phyloP scores from a whole-genome alignment of 2,888 invertebrate genomes.

The Lydus trimaculatus region DNA sequence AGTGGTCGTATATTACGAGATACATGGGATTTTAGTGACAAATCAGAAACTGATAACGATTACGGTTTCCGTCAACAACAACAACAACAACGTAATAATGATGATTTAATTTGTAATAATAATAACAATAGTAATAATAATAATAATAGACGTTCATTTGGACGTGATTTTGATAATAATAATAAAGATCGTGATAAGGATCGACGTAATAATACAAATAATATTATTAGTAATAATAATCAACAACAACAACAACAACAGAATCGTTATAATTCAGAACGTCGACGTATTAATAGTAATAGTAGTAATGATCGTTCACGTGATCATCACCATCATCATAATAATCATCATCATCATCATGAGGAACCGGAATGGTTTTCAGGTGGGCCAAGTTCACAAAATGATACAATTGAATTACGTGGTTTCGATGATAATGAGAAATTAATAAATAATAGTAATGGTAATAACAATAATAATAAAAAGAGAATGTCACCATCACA shows the following conservation, averaged over 20 bases:
- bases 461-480: slow-evolving; percentile 37
- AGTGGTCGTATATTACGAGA: slow-evolving; percentile 80
- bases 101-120: too few species aligned
- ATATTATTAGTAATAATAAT: slow-evolving; percentile 46
- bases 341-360: slow-evolving; percentile 57
- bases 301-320: neutral
- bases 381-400: slow-evolving; percentile 88
- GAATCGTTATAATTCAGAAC: neutral
- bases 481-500: slow-evolving; percentile 61
- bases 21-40: slow-evolving; percentile 46
- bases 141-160: slow-evolving; percentile 36
- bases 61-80: slow-evolving; percentile 43
- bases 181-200: slow-evolving; percentile 24
- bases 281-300: neutral
- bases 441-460: slow-evolving; percentile 50
- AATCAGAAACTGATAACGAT: slow-evolving; percentile 38
- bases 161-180: slow-evolving; percentile 28
- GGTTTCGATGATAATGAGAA: slow-evolving; percentile 85
- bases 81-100: slow-evolving; percentile 27
- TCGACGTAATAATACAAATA: slow-evolving; percentile 40
- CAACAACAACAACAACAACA: slow-evolving; percentile 24
- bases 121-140: slow-evolving; percentile 38
- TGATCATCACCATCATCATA: neutral
- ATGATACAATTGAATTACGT: slow-evolving; percentile 91
- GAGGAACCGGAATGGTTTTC: slow-evolving; percentile 93